These are phyloP conservation scores for Acanthopagrus latus DNA, from an alignment of 2,797 vertebrate species.

Conservation along the genomic window DNA sequence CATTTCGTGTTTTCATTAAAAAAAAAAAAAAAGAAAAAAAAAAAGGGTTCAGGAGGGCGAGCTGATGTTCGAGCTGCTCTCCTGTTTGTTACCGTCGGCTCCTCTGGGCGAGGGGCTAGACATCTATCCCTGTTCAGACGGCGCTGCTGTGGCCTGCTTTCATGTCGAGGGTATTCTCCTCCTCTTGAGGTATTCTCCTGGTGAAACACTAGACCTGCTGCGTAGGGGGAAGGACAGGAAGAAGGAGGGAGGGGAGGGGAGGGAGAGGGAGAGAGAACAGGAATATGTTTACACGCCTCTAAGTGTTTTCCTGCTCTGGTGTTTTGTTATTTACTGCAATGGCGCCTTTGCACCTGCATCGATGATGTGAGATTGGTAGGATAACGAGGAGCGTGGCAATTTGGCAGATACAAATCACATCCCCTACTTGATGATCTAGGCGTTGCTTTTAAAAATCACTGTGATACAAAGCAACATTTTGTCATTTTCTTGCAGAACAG, in stretches of 20 bases:
- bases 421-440: neutral
- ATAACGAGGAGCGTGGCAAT: conserved; percentile 2
- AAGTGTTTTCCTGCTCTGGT: conserved; percentile 13
- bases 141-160: conserved; percentile 57
- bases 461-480: neutral
- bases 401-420: conserved; percentile 10
- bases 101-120: conserved; percentile 8
- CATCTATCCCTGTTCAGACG: conserved; percentile 59
- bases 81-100: conserved; percentile 41
- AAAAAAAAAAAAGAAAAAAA: conserved; percentile 1
- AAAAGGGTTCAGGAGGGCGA: conserved; percentile 25
- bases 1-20: conserved; percentile 21
- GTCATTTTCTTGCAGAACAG: neutral
- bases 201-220: conserved; percentile 58
- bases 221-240: conserved; percentile 21
- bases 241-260: neutral
- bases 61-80: conserved; percentile 27
- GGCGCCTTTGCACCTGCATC: conserved; percentile 18
- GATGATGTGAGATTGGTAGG: conserved; percentile 13
- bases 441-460: neutral
- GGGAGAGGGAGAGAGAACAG: conserved; percentile 21
- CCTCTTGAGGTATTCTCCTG: conserved; percentile 54
- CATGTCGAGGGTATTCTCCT: conserved; percentile 60
- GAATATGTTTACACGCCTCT: conserved; percentile 48
- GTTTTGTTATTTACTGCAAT: conserved; percentile 30